Evolutionary conservation across 1,140 invertebrate species (phyloP), one percentile per base, ranked within the genome.

Genomic region (Drosophila pectinifera): DNA sequence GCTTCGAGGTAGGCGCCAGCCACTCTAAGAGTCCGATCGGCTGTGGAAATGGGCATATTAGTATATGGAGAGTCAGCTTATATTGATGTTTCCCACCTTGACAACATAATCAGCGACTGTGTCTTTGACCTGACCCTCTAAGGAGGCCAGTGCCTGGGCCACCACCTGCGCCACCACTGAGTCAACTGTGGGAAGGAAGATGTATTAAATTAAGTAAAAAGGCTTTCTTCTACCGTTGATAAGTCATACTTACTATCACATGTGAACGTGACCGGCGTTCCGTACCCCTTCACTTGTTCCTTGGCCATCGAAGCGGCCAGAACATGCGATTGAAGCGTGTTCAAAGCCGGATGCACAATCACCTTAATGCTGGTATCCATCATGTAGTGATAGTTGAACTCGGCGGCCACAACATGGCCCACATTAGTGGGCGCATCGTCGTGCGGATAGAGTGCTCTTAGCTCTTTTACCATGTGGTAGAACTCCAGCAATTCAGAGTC

Each of bases 91-190:
- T 39, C 69, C n/a, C 20, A 89, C 85, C 84, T 91, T 92, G 16
- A 96, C 92, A 55, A 94, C 93, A 91, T 95, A 97, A 83, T 95
- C 95, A 62, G 94, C 94, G 64, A 94, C 95, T 49, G 94, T 94
- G 38, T 95, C 95, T 41, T 93, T 93, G 41, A 95, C 94, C 80
- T 95, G 94, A 61, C 95, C 95, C 63, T 97, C 96, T 34, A 97
- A 93, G 31, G 96, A 95, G 92, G 95, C 97, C 22, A 97, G 95
- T n/a, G 97, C 95, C 83, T 98, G 97, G 64, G 96, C 93, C 82
- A 98, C 96, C 42, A 98, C 95, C 90, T 98, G 96, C 76, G 98
- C 97, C 24, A 98, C 95, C 61, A 95, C 96, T 22, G 96, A 96
- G 79, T 95, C 96, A 70, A 98, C 97, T 97, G 92, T 11, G 14